A percentile compares a stretch with the other conserved stretches of the same genome.
These are phyloP conservation scores for Lycocorax pyrrhopterus DNA, from an alignment of 2,113 vertebrate genomes.

Conservation along the genomic window DNA sequence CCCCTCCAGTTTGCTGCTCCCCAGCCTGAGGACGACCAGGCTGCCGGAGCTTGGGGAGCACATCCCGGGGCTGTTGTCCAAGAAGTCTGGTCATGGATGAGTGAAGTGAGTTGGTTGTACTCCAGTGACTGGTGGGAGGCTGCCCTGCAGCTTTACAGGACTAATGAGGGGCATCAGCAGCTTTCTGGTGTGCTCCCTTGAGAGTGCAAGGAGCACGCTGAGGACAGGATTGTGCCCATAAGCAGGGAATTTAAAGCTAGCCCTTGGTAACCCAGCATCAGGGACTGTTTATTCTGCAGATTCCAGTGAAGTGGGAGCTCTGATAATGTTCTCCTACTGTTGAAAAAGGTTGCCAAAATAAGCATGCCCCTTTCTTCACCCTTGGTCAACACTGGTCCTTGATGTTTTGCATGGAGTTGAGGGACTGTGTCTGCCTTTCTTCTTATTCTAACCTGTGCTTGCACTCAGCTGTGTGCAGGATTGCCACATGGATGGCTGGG, in stretches of 20 bases:
- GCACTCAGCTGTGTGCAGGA: neutral
- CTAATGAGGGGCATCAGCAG: neutral
- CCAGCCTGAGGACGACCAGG: neutral
- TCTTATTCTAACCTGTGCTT: neutral
- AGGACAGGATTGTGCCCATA: neutral
- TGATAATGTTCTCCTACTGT: neutral
- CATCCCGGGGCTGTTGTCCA: neutral
- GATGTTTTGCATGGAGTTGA: rapidly evolving
- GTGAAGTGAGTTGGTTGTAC: neutral
- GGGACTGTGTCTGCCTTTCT: neutral
- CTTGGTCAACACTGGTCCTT: neutral
- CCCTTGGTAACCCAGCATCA: neutral
- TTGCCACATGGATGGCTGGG: neutral
- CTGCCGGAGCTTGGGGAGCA: neutral
- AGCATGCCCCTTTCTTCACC: neutral
- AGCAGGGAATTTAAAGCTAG: neutral
- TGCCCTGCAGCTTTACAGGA: neutral
- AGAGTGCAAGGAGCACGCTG: neutral
- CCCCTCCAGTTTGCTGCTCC: neutral
- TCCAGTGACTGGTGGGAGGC: neutral
- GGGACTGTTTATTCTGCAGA: neutral
- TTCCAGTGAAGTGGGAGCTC: neutral
- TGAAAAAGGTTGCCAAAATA: neutral
- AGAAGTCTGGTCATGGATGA: neutral
- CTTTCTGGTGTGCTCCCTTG: neutral